Conservation (phyloP, 2,113 vertebrate species). For the Tiliqua scincoides region DNA sequence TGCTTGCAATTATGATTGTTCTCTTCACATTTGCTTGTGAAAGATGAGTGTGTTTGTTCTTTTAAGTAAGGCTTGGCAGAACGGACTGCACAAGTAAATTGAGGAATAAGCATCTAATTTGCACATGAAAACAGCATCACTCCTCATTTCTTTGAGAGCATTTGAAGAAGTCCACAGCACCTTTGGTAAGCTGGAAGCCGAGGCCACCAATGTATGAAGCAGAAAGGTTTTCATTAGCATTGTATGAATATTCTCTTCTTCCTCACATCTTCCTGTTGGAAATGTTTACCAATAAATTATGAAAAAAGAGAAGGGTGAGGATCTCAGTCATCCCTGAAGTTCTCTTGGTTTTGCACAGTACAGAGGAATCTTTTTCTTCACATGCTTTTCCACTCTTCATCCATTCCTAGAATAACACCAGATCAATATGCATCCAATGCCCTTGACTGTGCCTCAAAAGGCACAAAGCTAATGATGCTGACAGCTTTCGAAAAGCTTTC, state of each 20-base stretch:
- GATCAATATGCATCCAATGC: conserved; percentile 59
- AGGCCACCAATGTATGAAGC: background rate
- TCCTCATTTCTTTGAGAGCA: background rate
- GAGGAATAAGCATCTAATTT: background rate
- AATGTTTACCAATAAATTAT: background rate
- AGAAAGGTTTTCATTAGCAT: background rate
- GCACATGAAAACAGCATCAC: background rate
- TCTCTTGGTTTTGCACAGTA: conserved; percentile 4
- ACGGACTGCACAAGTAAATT: background rate
- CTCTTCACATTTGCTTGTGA: background rate
- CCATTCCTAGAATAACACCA: conserved; percentile 49
- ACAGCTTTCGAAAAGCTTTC: conserved; percentile 61
- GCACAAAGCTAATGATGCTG: conserved; percentile 51
- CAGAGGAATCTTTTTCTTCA: background rate
- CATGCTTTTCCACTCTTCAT: conserved; percentile 38
- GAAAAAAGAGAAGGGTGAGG: conserved; percentile 22
- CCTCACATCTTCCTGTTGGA: background rate
- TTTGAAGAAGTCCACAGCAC: background rate
- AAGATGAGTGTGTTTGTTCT: background rate
- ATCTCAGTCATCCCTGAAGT: background rate
- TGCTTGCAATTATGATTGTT: background rate
- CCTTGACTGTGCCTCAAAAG: conserved; percentile 39
- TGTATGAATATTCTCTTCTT: background rate
- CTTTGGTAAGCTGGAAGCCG: background rate
- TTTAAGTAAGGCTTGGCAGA: background rate